Evolutionary conservation across 1,140 invertebrate genomes (phyloP).

Genomic region (Dinoponera quadriceps): DNA sequence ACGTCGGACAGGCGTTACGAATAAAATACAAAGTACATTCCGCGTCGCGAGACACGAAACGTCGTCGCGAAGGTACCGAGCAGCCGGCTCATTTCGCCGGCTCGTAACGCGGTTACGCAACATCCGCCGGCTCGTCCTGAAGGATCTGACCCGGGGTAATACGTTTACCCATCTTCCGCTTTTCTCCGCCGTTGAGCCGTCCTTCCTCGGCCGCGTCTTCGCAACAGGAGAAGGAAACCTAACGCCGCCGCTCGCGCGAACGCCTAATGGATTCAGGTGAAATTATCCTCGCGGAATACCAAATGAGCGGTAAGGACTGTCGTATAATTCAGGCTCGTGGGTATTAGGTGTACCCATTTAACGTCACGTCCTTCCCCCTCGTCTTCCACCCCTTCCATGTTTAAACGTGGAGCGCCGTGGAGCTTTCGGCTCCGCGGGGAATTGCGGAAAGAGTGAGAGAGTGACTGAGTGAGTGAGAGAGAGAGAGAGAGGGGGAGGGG

Average conservation of each 20-base stretch:
- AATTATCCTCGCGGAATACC: constrained; percentile 77
- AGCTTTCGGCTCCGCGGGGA: constrained; percentile 61
- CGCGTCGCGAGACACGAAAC: not conserved
- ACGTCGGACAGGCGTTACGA: constrained; percentile 3
- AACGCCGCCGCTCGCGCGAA: constrained; percentile 47
- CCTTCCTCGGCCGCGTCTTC: constrained; percentile 13
- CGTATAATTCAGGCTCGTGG: constrained; percentile 73
- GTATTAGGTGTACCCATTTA: constrained; percentile 76
- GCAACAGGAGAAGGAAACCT: constrained; percentile 59
- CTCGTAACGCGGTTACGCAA: constrained; percentile 1
- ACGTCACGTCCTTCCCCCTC: constrained; percentile 73
- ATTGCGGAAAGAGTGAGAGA: constrained; percentile 40
- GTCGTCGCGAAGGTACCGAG: not conserved
- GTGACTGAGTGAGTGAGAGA: not conserved
- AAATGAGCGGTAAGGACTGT: constrained; percentile 75
- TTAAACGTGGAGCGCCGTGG: constrained; percentile 65
- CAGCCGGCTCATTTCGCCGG: not conserved
- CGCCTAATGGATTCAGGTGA: constrained; percentile 71
- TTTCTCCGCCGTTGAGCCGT: constrained; percentile 22
- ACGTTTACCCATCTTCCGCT: constrained; percentile 12
- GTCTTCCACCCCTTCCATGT: too few species aligned
- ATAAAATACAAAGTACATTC: not conserved
- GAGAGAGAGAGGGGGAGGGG: not conserved
- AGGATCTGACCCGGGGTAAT: constrained; percentile 31
- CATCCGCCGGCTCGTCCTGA: not conserved